Percentiles rank a stretch among this genome's conserved stretches.
phyloP scores from a whole-genome alignment of 2,113 vertebrate genomes.

The Alces alces region DNA sequence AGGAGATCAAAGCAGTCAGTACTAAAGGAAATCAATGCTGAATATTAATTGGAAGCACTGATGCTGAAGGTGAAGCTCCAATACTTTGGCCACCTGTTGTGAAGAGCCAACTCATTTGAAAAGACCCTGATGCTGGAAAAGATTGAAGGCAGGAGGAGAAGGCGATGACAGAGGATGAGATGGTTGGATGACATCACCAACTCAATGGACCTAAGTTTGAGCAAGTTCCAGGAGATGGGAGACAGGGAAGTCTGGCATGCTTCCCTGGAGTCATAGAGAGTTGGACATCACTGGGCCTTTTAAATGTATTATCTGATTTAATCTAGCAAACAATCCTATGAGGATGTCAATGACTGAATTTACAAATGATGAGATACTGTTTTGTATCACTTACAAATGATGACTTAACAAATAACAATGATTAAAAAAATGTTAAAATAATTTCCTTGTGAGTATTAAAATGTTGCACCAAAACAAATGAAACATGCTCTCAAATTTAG shows the following conservation, averaged over 20 bases:
- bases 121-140: not conserved
- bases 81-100: not conserved
- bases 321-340: not conserved
- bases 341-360: not conserved
- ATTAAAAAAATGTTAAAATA: not conserved
- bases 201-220: not conserved
- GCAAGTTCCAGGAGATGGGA: not conserved
- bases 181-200: not conserved
- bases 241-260: not conserved
- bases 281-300: not conserved
- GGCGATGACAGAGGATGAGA: not conserved
- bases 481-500: not conserved
- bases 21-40: not conserved
- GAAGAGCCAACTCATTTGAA: not conserved
- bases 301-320: not conserved
- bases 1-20: not conserved
- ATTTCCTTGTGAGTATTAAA: not conserved
- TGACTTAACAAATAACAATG: not conserved
- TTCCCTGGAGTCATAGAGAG: not conserved
- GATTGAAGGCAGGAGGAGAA: not conserved
- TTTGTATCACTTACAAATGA: not conserved
- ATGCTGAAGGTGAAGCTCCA: not conserved
- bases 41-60: not conserved
- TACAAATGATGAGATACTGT: not conserved
- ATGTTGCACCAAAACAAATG: not conserved